phyloP scores from a whole-genome alignment of 2,113 vertebrate species.

The Ciconia boyciana region DNA sequence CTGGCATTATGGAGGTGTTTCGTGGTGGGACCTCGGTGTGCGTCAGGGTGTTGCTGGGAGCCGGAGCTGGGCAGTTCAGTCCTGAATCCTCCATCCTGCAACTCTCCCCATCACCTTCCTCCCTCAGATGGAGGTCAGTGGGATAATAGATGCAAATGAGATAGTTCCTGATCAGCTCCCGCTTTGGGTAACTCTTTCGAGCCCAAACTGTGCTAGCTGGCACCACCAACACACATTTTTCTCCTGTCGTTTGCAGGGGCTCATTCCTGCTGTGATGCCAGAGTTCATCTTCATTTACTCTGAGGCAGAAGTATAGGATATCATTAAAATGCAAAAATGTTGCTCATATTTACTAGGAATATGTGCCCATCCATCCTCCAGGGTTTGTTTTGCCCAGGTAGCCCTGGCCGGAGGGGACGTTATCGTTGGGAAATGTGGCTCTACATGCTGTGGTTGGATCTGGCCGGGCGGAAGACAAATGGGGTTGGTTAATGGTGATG shows the following conservation, averaged over 20 bases:
- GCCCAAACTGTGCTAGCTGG: neutral
- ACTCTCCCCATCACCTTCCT: neutral
- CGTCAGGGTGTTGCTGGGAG: neutral
- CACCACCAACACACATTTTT: neutral
- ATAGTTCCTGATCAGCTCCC: neutral
- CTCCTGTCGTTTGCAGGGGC: neutral
- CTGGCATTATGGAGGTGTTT: neutral
- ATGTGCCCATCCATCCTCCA: too few species aligned
- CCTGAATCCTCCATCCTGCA: neutral
- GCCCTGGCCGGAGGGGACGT: accelerated
- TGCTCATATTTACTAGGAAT: neutral
- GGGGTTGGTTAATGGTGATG: neutral
- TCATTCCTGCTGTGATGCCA: neutral
- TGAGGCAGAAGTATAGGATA: neutral
- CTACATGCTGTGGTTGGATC: neutral
- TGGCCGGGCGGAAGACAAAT: accelerated
- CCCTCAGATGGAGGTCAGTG: neutral
- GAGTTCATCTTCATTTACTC: neutral
- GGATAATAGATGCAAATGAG: neutral
- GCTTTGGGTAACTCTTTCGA: neutral
- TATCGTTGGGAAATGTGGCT: neutral
- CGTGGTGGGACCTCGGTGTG: neutral
- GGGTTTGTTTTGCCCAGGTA: neutral
- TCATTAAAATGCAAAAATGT: neutral
- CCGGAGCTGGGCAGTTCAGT: neutral